Evolutionary conservation across 2,888 invertebrate species (phyloP).

Genomic region (Hypercompe scribonia): DNA sequence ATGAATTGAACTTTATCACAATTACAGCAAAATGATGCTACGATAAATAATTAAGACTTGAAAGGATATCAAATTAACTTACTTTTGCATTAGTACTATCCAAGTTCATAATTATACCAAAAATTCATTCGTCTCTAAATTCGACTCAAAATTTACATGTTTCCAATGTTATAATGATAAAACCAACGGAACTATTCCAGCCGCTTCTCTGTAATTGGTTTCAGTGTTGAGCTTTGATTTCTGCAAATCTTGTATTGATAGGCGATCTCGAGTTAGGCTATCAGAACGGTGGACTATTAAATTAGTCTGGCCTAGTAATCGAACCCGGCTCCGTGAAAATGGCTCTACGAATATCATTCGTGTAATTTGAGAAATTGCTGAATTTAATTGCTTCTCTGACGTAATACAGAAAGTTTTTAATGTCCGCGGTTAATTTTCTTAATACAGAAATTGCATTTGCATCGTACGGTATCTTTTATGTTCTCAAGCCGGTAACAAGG

Average conservation of each 20-base stretch:
- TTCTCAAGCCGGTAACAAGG: background rate
- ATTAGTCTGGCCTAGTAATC: slow-evolving; percentile 32
- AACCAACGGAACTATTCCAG: slow-evolving; percentile 39
- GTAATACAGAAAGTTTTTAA: background rate
- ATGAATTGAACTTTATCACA: too few relatives aligned
- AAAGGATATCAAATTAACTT: background rate
- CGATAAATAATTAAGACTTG: background rate
- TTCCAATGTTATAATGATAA: slow-evolving; percentile 13
- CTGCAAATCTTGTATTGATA: slow-evolving; percentile 15
- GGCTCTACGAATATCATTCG: slow-evolving; percentile 3
- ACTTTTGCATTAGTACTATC: background rate
- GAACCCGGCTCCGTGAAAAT: slow-evolving; percentile 22
- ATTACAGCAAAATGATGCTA: too few relatives aligned
- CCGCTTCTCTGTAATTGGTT: slow-evolving; percentile 52
- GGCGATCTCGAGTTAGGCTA: slow-evolving; percentile 11
- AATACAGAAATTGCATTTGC: background rate
- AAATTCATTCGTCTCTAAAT: background rate
- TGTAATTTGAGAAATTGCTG: slow-evolving; percentile 21
- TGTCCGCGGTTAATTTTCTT: background rate
- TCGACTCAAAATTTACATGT: background rate
- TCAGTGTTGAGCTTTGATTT: slow-evolving; percentile 30
- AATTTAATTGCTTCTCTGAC: slow-evolving; percentile 3
- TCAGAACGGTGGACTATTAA: slow-evolving; percentile 29
- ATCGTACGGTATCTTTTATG: background rate
- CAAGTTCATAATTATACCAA: background rate